Evolutionary conservation across 2,113 vertebrate genomes (phyloP).

Genomic region (Alexandromys fortis): DNA sequence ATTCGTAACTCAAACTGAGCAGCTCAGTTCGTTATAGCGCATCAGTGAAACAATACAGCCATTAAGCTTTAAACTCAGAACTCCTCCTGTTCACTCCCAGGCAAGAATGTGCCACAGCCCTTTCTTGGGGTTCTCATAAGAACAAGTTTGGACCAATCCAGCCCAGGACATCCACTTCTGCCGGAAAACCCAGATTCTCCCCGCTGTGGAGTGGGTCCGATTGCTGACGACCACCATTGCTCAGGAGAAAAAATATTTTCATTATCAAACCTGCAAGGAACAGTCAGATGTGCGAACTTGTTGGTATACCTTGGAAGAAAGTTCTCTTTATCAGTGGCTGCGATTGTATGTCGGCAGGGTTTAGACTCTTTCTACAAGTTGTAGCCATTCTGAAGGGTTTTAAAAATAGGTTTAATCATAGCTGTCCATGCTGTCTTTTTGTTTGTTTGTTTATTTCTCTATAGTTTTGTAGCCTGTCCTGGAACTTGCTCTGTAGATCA

Average conservation of each 20-base stretch:
- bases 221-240: conserved; percentile 80
- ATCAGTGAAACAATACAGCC: conserved; percentile 84
- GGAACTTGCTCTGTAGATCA: too few relatives aligned
- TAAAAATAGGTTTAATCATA: conserved; percentile 1
- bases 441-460: too few relatives aligned
- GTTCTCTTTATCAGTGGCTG: conserved; percentile 57
- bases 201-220: conserved; percentile 74
- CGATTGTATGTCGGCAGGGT: background rate
- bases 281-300: conserved; percentile 68
- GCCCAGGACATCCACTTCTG: conserved; percentile 79
- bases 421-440: background rate
- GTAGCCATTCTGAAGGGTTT: background rate
- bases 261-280: conserved; percentile 71
- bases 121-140: conserved; percentile 84
- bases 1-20: conserved; percentile 83
- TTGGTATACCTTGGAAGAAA: conserved; percentile 59
- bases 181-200: conserved; percentile 79
- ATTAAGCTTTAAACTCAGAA: conserved; percentile 84
- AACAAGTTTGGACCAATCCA: conserved; percentile 87
- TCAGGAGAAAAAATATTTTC: conserved; percentile 80
- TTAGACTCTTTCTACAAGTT: background rate
- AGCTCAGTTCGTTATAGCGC: conserved; percentile 82
- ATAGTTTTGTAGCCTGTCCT: too few relatives aligned
- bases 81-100: conserved; percentile 76
- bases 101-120: conserved; percentile 82